These are phyloP conservation scores for Lithophane ornitopus DNA, from an alignment of 2,888 invertebrate genomes.

Conservation along the genomic window DNA sequence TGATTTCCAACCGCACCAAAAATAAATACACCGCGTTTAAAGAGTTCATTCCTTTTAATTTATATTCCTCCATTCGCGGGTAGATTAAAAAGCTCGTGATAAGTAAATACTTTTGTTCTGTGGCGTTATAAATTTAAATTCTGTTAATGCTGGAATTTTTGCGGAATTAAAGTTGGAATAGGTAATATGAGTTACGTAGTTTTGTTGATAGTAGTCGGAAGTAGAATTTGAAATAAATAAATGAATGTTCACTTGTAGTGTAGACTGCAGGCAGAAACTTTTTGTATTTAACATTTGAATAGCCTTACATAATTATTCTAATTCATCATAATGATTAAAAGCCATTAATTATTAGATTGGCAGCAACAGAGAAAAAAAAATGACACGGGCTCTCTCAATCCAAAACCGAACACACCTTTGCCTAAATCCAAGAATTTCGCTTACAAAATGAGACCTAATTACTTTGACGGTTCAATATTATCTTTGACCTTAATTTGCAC, in stretches of 20 bases:
- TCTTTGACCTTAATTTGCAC: slow-evolving; percentile 36
- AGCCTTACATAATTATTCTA: not conserved
- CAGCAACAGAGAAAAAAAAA: slow-evolving; percentile 13
- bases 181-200: not conserved
- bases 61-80: slow-evolving; percentile 47
- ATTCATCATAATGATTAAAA: not conserved
- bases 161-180: not conserved
- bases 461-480: slow-evolving; percentile 26
- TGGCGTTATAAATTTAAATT: slow-evolving; percentile 40
- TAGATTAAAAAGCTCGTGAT: slow-evolving; percentile 49
- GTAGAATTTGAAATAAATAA: not conserved
- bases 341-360: not conserved
- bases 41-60: slow-evolving; percentile 65
- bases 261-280: not conserved
- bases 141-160: slow-evolving; percentile 26
- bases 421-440: slow-evolving; percentile 24
- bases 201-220: not conserved
- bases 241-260: not conserved
- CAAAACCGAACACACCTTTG: not conserved
- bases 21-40: slow-evolving; percentile 60
- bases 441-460: slow-evolving; percentile 33
- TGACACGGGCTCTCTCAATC: slow-evolving; percentile 1
- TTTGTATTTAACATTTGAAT: not conserved
- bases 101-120: slow-evolving; percentile 52
- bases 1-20: slow-evolving; percentile 60